Base-by-base conservation (phyloP, 2,113 vertebrate species). In the Hyaena hyaena region DNA sequence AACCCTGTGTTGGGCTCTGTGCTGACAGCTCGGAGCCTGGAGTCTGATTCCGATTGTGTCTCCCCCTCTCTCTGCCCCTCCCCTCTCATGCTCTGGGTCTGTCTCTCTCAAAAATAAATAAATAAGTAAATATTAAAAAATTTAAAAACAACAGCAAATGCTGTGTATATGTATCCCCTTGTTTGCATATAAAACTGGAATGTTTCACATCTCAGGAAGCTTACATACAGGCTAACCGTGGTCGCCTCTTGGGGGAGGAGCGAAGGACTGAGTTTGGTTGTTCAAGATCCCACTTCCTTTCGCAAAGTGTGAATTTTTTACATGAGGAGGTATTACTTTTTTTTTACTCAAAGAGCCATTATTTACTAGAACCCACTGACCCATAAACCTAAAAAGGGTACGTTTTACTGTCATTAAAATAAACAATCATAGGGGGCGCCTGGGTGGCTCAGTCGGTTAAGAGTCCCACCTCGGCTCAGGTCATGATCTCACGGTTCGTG, bases 191-290 rank as follows among this genome's bases (percentile, higher is more conserved):
- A n/a, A 58, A 31, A 35, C 23, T 19, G 26, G 61, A 73, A n/a
- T 14, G 2, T 2, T 24, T 31, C 1, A 8, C 61, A 9, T 43
- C 33, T 14, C 24, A 33, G 58, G 33, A 68, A 76, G 69, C 16
- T 48, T 9, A 33, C 8, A 5, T 26, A 16, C 68, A 7, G 2
- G 1, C 7, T 16, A 48, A 8, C 5, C 21, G n/a, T 2, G 10
- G 28, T 7, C 14, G 15, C 10, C 63, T 50, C 39, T 35, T 61
- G 28, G 33, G 28, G 65, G 73, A 48, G 10, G 48, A 17, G 21
- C 8, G 1, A 4, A 4, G 33, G 39, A 65, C 73, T 12, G 31
- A 28, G n/a, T 43, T 12, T 39, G 28, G 35, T 80, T 17, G 23
- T 26, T 10, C 17, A 31, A 19, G 17, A 35, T 15, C 80, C 31